Evolutionary conservation across 2,113 vertebrate genomes (phyloP).

Genomic region (Chascanopsetta lugubris): DNA sequence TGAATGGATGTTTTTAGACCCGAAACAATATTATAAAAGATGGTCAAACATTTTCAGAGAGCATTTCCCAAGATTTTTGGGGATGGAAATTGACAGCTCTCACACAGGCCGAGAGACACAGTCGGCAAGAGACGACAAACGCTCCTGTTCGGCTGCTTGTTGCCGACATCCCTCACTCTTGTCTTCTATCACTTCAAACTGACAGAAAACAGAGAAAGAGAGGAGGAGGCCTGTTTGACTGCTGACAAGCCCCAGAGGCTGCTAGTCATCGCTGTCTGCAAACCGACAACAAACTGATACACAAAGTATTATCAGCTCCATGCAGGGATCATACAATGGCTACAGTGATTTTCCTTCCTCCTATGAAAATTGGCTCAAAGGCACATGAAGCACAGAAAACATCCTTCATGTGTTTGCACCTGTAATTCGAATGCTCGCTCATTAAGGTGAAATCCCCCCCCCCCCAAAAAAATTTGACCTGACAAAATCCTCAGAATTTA

Average conservation of each 20-base stretch:
- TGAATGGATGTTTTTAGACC: slow-evolving; percentile 13
- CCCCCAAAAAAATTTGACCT: too few relatives aligned
- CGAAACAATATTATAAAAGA: slow-evolving; percentile 6
- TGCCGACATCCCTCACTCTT: slow-evolving; percentile 64
- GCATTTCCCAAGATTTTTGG: slow-evolving; percentile 25
- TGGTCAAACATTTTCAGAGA: slow-evolving; percentile 11
- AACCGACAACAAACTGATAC: slow-evolving; percentile 66
- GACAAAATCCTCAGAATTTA: too few relatives aligned
- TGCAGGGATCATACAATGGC: too few relatives aligned
- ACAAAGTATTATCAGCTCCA: slow-evolving; percentile 66
- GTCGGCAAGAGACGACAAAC: slow-evolving; percentile 45
- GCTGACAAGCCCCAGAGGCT: slow-evolving; percentile 68
- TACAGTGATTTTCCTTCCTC: too few relatives aligned
- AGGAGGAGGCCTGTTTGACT: slow-evolving; percentile 59
- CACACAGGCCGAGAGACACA: slow-evolving; percentile 50
- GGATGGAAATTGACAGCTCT: slow-evolving; percentile 64
- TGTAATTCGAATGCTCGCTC: too few relatives aligned
- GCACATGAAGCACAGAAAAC: too few relatives aligned
- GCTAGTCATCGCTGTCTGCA: slow-evolving; percentile 58
- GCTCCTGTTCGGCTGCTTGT: slow-evolving; percentile 52
- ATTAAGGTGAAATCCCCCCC: too few relatives aligned
- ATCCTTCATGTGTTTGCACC: too few relatives aligned
- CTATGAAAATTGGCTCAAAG: too few relatives aligned
- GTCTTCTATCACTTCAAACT: slow-evolving; percentile 67
- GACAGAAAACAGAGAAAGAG: slow-evolving; percentile 67